Conservation (phyloP, 2,888 invertebrate genomes). For the Parelbella ahira region DNA sequence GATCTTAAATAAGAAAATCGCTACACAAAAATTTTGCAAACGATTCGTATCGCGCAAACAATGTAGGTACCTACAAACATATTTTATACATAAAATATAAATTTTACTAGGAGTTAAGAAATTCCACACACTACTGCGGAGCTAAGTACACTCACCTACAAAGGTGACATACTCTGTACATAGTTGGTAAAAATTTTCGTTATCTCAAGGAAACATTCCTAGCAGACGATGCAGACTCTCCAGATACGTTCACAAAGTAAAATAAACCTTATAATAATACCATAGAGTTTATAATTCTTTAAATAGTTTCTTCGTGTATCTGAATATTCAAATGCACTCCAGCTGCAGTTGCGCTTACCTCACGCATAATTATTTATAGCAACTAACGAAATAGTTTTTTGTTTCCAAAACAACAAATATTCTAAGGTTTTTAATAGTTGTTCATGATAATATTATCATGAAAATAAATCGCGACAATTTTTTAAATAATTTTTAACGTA, state of each 20-base stretch:
- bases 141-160: slow-evolving; percentile 24
- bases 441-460: not conserved
- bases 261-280: not conserved
- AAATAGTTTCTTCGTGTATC: slow-evolving; percentile 11
- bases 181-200: slow-evolving; percentile 24
- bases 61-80: too few species aligned
- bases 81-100: not conserved
- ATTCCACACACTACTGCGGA: slow-evolving; percentile 10
- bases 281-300: not conserved
- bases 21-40: too few species aligned
- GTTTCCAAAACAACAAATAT: not conserved
- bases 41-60: too few species aligned
- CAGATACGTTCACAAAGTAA: not conserved
- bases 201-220: slow-evolving; percentile 25
- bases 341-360: slow-evolving; percentile 29
- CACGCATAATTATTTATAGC: slow-evolving; percentile 23
- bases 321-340: slow-evolving; percentile 30
- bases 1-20: too few species aligned
- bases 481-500: not conserved
- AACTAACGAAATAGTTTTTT: slow-evolving; percentile 3
- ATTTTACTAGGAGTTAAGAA: slow-evolving; percentile 7
- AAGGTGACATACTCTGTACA: slow-evolving; percentile 20
- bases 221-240: slow-evolving; percentile 14
- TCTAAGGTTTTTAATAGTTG: not conserved
- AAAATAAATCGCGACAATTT: not conserved